Conservation (phyloP, 2,888 invertebrate genomes). For the Urechis unicinctus region DNA sequence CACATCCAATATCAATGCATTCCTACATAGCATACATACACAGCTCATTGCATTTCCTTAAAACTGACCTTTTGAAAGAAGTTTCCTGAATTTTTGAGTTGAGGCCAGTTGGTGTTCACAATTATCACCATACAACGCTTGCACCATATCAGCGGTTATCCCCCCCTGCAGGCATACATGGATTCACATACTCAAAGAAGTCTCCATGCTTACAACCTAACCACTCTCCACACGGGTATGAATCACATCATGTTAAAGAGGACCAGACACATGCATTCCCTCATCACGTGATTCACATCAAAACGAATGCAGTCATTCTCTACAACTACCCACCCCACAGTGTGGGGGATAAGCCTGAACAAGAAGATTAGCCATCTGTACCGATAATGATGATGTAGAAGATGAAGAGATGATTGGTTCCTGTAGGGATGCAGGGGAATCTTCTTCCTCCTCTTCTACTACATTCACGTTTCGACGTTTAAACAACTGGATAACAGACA, state of each 20-base stretch:
- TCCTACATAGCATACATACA: no score
- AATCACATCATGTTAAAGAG: no score
- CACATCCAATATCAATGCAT: no score
- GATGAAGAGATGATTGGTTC: constrained; percentile 38
- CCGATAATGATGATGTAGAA: not conserved
- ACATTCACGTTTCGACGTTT: constrained; percentile 79
- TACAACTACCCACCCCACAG: constrained; percentile 20
- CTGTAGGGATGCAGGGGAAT: constrained; percentile 47
- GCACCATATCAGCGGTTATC: constrained; percentile 75
- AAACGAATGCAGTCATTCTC: constrained; percentile 12
- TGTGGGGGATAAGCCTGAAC: no score
- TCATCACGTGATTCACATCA: constrained; percentile 2
- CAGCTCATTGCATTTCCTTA: no score
- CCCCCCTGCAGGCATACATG: constrained; percentile 30
- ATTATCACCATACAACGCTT: constrained; percentile 59
- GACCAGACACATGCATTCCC: constrained; percentile 1
- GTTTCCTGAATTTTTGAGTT: constrained; percentile 87
- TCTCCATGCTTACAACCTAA: no score
- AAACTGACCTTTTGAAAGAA: constrained; percentile 65
- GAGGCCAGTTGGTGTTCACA: constrained; percentile 72
- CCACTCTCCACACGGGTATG: no score
- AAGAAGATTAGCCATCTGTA: no score
- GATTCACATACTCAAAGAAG: no score
- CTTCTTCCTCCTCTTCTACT: constrained; percentile 45
- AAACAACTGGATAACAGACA: constrained; percentile 57